phyloP scores from a whole-genome alignment of 2,888 invertebrate genomes.

The Calliscelio sp. region DNA sequence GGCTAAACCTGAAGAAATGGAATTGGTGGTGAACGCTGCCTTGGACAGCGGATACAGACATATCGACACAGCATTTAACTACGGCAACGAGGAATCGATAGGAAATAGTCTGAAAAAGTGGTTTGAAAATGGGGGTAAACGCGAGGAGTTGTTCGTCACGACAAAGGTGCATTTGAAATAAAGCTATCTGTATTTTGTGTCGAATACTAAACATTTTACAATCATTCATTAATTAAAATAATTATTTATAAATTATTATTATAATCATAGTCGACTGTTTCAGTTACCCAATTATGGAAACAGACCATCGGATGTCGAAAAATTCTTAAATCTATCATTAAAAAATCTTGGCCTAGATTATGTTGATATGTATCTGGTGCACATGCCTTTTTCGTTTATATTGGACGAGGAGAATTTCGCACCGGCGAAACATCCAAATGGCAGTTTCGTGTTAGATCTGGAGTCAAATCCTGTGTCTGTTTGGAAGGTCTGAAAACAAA shows the following conservation, averaged over 20 bases:
- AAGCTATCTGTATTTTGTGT: not conserved
- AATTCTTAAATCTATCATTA: constrained; percentile 89
- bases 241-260: not conserved
- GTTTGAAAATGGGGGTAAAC: constrained; percentile 88
- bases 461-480: constrained; percentile 89
- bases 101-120: constrained; percentile 90
- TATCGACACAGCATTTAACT: constrained; percentile 93
- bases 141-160: constrained; percentile 92
- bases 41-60: constrained; percentile 91
- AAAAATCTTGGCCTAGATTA: constrained; percentile 89
- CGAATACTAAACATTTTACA: not conserved
- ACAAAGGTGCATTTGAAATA: constrained; percentile 89
- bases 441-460: constrained; percentile 88
- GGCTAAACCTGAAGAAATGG: constrained; percentile 89
- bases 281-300: constrained; percentile 91
- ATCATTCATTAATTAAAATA: too few species aligned
- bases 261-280: constrained; percentile 59
- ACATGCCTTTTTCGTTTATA: constrained; percentile 90
- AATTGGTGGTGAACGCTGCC: constrained; percentile 89
- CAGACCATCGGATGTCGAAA: constrained; percentile 89
- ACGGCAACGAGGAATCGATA: constrained; percentile 92
- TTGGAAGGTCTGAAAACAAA: constrained; percentile 89
- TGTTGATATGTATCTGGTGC: constrained; percentile 92
- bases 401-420: constrained; percentile 87
- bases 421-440: constrained; percentile 88